Base-by-base conservation (phyloP, 2,888 invertebrate genomes). In the Clunio marinus region DNA sequence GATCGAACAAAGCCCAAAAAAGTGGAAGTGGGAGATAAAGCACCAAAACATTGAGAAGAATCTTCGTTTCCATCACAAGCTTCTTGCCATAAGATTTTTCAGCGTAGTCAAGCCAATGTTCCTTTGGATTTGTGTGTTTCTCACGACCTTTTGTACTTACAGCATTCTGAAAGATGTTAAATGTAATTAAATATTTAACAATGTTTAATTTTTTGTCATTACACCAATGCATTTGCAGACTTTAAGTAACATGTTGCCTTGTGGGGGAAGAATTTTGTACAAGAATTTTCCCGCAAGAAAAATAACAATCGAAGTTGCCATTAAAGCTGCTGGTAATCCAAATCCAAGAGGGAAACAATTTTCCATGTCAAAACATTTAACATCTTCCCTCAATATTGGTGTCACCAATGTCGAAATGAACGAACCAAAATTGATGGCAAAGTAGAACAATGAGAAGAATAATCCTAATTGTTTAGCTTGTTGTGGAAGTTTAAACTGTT, bases 1-100 rank as follows among this genome's bases (percentile, higher is more conserved):
- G 97, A 78, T 97, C 96, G 76, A 89, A 90, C 4, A 97, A 81
- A 0, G 96, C 89, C 95, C 96, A 97, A 80, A 96, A 97, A 25
- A 96, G 81, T 0, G 95, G 95, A 58, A 95, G 76, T 0, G 96
- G 96, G 5, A 93, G 77, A 75, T 91, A 96, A 41, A 96, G 80
- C 68, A 87, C 82, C 22, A 95, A 78, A 1, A 96, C 86, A 27
- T 86, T 84, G 41, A 94, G 76, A 0, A 91, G 81, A n/a, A 85
- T 83, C 78, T 90, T 92, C 2, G 93, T 85, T 72, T 96, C 94
- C 2, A 81, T 80, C 27, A 94, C 86, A 72, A 93, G 82, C 57
- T 81, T 79, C 63, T 78, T 80, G 62, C 88, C 89, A 76, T 86
- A 94, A 73, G 83, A 83, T 62, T 86, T 85, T 70, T 87, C 86